Evolutionary conservation across 2,888 invertebrate species (phyloP), one percentile per base, ranked within the genome.

Genomic region (Crossocerus cetratus): DNA sequence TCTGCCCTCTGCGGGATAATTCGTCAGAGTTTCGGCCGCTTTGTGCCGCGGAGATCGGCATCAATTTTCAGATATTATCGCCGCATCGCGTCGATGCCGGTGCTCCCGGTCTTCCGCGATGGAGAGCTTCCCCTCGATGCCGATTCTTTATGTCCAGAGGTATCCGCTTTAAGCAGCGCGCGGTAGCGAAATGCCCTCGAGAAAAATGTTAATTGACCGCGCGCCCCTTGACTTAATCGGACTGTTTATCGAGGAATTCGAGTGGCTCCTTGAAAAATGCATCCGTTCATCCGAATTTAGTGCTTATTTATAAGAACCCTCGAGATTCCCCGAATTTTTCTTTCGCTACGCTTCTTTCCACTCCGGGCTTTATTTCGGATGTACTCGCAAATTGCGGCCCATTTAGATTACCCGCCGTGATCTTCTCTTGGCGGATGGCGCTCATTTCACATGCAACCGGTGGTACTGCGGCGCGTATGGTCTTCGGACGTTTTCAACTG

Each of bases 81-180:
- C 56, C 42, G 20, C 57, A 56, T 69, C 58, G 55, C 77, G 76
- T 72, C 80, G 72, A 77, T 70, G 77, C 70, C 70, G 80, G 75
- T 59, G 82, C 82, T 82, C 64, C 82, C 56, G 82, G 80, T 82
- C 73, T 82, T 82, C 59, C 72, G 58, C 80, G 86, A 84, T 86
- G 87, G 86, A 86, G 86, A 89, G 87, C 84, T 32, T 23, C n/a
- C 23, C 22, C 18, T 8, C 16, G 4, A 43, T 14, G 32, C 14
- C 14, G 14, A 53, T 22, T 14, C 22, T 54, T 71, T 44, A 58
- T 22, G 42, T 20, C 42, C 16, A 13, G 59, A 43, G 45, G 23
- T 63, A 56, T 45, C 32, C 16, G 8, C 56, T 59, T 63, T 55
- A 45, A n/a, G 53, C 42, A 45, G 11, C 43, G 18, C 22, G 42